Conservation (phyloP, 2,888 invertebrate genomes). For the Odiellus spinosus region DNA sequence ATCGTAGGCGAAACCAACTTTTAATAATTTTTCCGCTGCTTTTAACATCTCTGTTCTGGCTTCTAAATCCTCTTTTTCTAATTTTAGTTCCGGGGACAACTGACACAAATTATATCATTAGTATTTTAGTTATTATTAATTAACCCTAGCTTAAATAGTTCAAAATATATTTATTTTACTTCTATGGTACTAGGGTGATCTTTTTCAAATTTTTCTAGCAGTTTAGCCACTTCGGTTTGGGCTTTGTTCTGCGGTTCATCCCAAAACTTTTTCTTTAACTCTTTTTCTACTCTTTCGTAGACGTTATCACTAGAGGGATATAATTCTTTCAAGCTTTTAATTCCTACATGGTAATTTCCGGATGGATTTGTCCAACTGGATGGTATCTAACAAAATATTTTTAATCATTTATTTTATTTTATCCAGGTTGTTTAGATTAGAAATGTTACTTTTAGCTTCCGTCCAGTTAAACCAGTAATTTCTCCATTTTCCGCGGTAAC, state of each 20-base stretch:
- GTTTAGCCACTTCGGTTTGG: conserved; percentile 57
- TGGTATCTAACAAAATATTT: conserved; percentile 47
- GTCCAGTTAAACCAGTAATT: conserved; percentile 65
- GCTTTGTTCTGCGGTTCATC: conserved; percentile 63
- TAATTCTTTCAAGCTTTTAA: conserved; percentile 67
- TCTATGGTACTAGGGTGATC: conserved; percentile 36
- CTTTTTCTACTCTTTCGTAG: conserved; percentile 13
- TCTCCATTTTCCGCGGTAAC: conserved; percentile 52
- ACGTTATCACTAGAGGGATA: conserved; percentile 75
- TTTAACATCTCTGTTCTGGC: conserved; percentile 66
- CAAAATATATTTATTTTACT: conserved; percentile 7
- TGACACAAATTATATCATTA: neutral
- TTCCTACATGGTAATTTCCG: conserved; percentile 69
- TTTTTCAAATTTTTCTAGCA: conserved; percentile 51
- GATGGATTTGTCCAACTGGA: conserved; percentile 63
- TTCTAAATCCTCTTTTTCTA: conserved; percentile 74
- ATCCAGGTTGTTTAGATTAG: no score
- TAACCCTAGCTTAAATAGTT: conserved; percentile 5
- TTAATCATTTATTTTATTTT: neutral
- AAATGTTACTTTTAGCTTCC: conserved; percentile 57
- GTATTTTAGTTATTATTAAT: no score
- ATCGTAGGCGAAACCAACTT: conserved; percentile 72
- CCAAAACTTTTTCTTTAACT: conserved; percentile 55
- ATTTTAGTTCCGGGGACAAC: conserved; percentile 44
- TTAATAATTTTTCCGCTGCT: conserved; percentile 68